These are phyloP conservation scores for Triops cancriformis DNA, from an alignment of 1,140 invertebrate genomes.

Conservation along the genomic window DNA sequence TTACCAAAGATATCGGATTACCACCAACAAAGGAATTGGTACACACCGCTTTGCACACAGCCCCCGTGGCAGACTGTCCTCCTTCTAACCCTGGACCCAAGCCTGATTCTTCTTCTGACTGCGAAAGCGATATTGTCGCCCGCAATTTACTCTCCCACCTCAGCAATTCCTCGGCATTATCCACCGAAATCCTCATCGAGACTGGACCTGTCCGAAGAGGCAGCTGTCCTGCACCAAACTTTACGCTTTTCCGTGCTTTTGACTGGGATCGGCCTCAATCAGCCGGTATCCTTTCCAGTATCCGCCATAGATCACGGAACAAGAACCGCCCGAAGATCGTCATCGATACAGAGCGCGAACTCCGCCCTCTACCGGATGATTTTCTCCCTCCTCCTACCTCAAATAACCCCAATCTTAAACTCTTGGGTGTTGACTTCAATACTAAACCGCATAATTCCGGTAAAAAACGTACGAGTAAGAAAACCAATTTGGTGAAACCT, in stretches of 20 bases:
- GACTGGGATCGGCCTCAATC: background rate
- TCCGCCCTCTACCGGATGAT: background rate
- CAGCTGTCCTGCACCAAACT: background rate
- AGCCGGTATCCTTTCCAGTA: background rate
- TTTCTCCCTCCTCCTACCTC: background rate
- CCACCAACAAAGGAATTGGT: background rate
- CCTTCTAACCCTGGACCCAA: background rate
- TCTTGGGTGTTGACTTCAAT: background rate
- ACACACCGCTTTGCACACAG: background rate
- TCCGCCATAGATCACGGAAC: background rate
- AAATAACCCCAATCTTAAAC: background rate
- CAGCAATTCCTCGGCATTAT: background rate
- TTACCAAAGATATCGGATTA: conserved; percentile 7
- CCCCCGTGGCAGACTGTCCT: background rate
- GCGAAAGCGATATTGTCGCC: no score
- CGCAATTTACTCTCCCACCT: background rate
- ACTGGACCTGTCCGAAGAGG: background rate
- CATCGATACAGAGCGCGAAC: background rate
- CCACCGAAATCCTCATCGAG: background rate
- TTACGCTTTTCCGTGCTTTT: background rate
- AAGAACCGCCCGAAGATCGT: background rate
- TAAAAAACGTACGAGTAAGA: background rate
- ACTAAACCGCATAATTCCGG: background rate
- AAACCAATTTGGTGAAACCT: background rate
- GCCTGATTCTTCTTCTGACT: background rate